Evolutionary conservation across 2,888 invertebrate species (phyloP).

Genomic region (Diploptera punctata): DNA sequence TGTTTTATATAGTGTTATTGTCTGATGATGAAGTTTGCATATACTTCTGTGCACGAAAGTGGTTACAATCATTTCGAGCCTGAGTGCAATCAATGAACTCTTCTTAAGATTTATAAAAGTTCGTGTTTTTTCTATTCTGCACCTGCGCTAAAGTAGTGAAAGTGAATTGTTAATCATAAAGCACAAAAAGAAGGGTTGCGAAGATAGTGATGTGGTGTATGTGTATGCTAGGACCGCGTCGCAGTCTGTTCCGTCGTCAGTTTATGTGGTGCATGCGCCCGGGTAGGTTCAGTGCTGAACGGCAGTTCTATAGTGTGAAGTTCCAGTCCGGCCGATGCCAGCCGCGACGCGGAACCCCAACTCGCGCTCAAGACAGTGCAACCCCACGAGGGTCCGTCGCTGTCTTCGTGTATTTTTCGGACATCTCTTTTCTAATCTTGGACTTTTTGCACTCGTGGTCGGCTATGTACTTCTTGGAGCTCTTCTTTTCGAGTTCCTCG

Average conservation of each 20-base stretch:
- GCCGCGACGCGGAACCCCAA: slow-evolving; percentile 23
- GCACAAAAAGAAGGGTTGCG: neutral
- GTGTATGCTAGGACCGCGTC: slow-evolving; percentile 9
- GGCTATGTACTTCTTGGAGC: slow-evolving; percentile 78
- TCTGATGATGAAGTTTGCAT: no score
- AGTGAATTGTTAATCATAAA: neutral
- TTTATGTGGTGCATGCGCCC: slow-evolving; percentile 33
- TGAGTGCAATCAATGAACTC: no score
- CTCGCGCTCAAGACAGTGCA: slow-evolving; percentile 25
- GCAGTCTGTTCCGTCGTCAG: neutral
- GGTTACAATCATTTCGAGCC: no score
- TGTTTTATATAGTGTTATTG: no score
- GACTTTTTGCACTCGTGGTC: slow-evolving; percentile 74
- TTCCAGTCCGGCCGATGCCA: slow-evolving; percentile 29
- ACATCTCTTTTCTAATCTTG: slow-evolving; percentile 71
- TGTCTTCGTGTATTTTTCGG: slow-evolving; percentile 57
- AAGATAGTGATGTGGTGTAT: neutral
- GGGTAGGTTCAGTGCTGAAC: neutral
- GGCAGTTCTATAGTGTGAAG: neutral
- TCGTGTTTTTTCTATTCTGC: no score
- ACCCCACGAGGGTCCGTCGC: slow-evolving; percentile 45
- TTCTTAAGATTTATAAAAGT: no score
- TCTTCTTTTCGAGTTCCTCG: slow-evolving; percentile 75
- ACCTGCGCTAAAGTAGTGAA: neutral
- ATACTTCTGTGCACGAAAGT: no score